These are phyloP conservation scores for Agrilus mali DNA, from an alignment of 2,888 invertebrate genomes.

Conservation along the genomic window DNA sequence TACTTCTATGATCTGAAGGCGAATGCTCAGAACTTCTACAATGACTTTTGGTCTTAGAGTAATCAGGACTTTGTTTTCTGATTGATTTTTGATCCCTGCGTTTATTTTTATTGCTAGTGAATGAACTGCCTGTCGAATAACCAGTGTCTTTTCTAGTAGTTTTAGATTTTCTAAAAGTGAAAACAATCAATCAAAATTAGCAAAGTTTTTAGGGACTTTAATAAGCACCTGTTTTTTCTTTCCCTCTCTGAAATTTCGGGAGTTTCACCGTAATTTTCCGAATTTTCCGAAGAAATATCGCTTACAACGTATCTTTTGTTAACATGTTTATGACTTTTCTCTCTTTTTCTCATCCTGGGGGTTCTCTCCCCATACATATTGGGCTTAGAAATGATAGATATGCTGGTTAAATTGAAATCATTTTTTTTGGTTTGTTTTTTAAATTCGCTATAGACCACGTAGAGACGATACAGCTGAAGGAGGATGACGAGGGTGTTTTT, in stretches of 20 bases:
- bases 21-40: too few relatives aligned
- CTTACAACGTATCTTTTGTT: slow-evolving; percentile 8
- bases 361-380: slow-evolving; percentile 26
- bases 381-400: slow-evolving; percentile 40
- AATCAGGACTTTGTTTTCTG: slow-evolving; percentile 4
- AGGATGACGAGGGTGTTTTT: slow-evolving; percentile 82
- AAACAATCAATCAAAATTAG: not conserved
- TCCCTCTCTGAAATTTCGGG: slow-evolving; percentile 17
- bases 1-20: too few relatives aligned
- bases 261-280: slow-evolving; percentile 27
- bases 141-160: slow-evolving; percentile 49
- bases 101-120: slow-evolving; percentile 31
- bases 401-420: slow-evolving; percentile 33
- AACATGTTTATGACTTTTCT: slow-evolving; percentile 14
- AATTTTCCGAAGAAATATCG: slow-evolving; percentile 21
- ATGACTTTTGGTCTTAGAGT: slow-evolving; percentile 8
- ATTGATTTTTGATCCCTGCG: slow-evolving; percentile 13
- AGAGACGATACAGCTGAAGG: slow-evolving; percentile 71
- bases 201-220: not conserved
- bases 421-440: slow-evolving; percentile 34
- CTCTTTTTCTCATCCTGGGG: slow-evolving; percentile 26
- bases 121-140: slow-evolving; percentile 55
- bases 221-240: slow-evolving; percentile 5
- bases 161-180: slow-evolving; percentile 27
- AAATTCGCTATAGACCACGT: slow-evolving; percentile 65